These are phyloP conservation scores for Sapajus apella DNA, from an alignment of 2,113 vertebrate genomes.

Conservation along the genomic window DNA sequence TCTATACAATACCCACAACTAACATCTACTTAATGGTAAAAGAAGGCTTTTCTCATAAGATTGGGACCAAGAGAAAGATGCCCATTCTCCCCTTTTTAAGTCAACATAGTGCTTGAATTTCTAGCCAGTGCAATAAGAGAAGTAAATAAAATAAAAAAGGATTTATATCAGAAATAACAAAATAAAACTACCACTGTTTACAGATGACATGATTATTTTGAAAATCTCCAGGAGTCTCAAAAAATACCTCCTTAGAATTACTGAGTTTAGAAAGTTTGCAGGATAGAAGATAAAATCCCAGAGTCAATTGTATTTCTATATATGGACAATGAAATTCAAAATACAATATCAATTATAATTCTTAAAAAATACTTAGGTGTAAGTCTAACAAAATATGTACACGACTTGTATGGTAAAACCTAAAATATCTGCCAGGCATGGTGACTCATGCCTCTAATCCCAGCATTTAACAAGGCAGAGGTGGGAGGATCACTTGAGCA, in stretches of 20 bases:
- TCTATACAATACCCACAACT: not conserved
- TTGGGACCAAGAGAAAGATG: not conserved
- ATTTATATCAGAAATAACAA: not conserved
- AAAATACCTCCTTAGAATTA: not conserved
- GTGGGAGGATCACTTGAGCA: no score
- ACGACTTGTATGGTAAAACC: not conserved
- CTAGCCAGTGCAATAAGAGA: not conserved
- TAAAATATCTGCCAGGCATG: not conserved
- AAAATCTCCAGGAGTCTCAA: not conserved
- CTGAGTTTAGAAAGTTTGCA: not conserved
- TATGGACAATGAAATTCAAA: not conserved
- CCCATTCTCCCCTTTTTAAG: not conserved
- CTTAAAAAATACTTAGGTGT: not conserved
- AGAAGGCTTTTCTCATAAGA: not conserved
- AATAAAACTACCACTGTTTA: not conserved
- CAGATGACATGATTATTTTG: not conserved
- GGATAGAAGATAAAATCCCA: not conserved
- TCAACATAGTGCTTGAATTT: not conserved
- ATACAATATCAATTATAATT: not conserved
- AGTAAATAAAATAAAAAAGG: not conserved
- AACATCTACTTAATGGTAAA: not conserved
- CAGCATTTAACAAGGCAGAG: no score
- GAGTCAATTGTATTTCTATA: not conserved
- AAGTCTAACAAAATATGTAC: not conserved
- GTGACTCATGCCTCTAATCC: no score